These are phyloP conservation scores for Oscheius sp. DNA, from an alignment of 1,140 invertebrate genomes.

Conservation along the genomic window DNA sequence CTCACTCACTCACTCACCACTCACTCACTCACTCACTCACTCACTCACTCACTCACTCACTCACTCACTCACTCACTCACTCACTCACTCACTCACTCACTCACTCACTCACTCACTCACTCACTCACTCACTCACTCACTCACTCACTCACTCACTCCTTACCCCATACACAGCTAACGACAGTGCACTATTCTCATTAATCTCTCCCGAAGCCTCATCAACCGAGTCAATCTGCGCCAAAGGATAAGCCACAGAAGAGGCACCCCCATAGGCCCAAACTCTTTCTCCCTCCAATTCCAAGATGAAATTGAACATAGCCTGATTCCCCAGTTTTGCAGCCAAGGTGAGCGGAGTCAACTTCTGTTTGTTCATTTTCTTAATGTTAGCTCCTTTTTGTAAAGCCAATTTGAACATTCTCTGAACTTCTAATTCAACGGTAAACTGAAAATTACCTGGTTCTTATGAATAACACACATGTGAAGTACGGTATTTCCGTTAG, in stretches of 20 bases:
- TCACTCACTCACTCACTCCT: too few species aligned
- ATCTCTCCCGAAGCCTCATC: slow-evolving; percentile 83
- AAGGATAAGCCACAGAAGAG: slow-evolving; percentile 81
- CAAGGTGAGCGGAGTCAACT: slow-evolving; percentile 86
- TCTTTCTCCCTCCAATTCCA: slow-evolving; percentile 62
- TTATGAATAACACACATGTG: slow-evolving; percentile 95
- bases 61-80: too few species aligned
- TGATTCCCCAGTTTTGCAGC: slow-evolving; percentile 86
- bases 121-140: too few species aligned
- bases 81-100: too few species aligned
- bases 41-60: too few species aligned
- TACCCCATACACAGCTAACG: slow-evolving; percentile 93
- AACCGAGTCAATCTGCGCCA: slow-evolving; percentile 94
- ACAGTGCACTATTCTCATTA: slow-evolving; percentile 86
- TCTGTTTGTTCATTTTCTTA: slow-evolving; percentile 78
- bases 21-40: background rate
- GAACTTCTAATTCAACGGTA: slow-evolving; percentile 26
- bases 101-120: too few species aligned
- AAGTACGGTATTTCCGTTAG: slow-evolving; percentile 92
- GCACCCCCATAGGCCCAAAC: slow-evolving; percentile 73
- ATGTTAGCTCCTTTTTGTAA: slow-evolving; percentile 85
- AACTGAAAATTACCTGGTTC: slow-evolving; percentile 69
- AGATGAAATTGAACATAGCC: slow-evolving; percentile 75
- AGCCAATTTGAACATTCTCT: slow-evolving; percentile 89
- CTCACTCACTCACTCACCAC: slow-evolving; percentile 21